phyloP scores from a whole-genome alignment of 2,797 vertebrate genomes.

The Takifugu ocellatus region DNA sequence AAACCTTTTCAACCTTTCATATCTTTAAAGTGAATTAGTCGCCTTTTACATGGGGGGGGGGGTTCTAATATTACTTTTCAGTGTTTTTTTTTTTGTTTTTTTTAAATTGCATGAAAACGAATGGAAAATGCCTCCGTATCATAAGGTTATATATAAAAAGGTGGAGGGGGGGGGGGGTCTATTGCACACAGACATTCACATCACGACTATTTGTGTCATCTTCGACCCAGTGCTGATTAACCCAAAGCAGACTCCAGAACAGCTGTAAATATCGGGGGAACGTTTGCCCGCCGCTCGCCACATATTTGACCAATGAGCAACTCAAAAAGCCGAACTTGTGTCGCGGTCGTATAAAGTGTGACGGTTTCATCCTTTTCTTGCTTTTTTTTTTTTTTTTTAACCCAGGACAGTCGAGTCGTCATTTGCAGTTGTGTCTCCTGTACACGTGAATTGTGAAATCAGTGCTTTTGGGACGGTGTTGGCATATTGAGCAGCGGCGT shows the following conservation, averaged over 20 bases:
- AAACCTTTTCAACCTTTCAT: conserved; percentile 1
- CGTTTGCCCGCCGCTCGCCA: conserved; percentile 43
- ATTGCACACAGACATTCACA: not conserved
- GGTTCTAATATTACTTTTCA: conserved; percentile 30
- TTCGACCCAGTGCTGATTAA: conserved; percentile 49
- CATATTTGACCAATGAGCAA: conserved; percentile 63
- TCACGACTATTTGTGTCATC: conserved; percentile 29
- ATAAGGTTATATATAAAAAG: conserved; percentile 23
- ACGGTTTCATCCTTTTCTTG: conserved; percentile 46
- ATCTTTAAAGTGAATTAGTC: conserved; percentile 20
- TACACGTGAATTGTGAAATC: conserved; percentile 71
- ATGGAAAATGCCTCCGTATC: conserved; percentile 13
- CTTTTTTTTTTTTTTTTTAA: conserved; percentile 2
- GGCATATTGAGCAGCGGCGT: conserved; percentile 73
- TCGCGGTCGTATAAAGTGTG: conserved; percentile 56
- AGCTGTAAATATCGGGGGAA: conserved; percentile 65
- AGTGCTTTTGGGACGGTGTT: conserved; percentile 75
- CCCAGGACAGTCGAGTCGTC: conserved; percentile 53
- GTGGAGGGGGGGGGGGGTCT: not conserved
- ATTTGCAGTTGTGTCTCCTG: conserved; percentile 60
- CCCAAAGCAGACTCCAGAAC: conserved; percentile 55
- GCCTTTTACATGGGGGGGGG: conserved; percentile 1
- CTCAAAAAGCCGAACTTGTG: conserved; percentile 44
- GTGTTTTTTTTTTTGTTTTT: conserved; percentile 30
- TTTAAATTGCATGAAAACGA: conserved; percentile 32